Evolutionary conservation across 35 echinoderm and acorn worm genomes (phyloP).

Genomic region (Patiria miniata): DNA sequence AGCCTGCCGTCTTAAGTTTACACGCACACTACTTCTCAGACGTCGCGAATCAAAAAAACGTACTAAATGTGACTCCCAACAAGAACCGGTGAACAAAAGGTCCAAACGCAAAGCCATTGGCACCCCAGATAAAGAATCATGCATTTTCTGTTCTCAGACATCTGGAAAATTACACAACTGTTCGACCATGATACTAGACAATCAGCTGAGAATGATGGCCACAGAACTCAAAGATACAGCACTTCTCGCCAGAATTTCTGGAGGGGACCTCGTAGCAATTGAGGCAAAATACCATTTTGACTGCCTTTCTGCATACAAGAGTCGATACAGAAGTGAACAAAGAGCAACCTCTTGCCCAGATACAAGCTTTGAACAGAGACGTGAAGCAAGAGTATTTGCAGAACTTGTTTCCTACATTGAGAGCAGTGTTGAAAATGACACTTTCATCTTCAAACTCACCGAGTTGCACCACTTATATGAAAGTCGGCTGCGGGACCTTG

Average conservation of each 20-base stretch:
- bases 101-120: not conserved
- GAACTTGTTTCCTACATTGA: constrained; percentile 2
- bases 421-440: constrained; percentile 10
- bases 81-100: not conserved
- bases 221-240: constrained; percentile 24
- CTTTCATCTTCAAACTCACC: constrained; percentile 24
- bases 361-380: too few relatives aligned
- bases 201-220: constrained; percentile 5
- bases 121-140: not conserved
- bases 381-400: constrained; percentile 19
- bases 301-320: not conserved
- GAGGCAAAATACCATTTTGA: constrained; percentile 42
- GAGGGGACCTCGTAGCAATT: constrained; percentile 34
- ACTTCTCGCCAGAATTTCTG: constrained; percentile 18
- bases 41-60: not conserved
- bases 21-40: not conserved
- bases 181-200: constrained; percentile 1
- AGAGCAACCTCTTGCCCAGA: not conserved
- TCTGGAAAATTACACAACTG: not conserved
- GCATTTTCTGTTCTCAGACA: not conserved
- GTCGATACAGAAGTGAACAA: not conserved
- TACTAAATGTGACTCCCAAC: not conserved
- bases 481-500: not conserved
- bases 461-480: constrained; percentile 20
- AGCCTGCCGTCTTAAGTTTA: not conserved